These are phyloP conservation scores for Anhinga anhinga DNA, from an alignment of 2,113 vertebrate genomes.

Conservation along the genomic window DNA sequence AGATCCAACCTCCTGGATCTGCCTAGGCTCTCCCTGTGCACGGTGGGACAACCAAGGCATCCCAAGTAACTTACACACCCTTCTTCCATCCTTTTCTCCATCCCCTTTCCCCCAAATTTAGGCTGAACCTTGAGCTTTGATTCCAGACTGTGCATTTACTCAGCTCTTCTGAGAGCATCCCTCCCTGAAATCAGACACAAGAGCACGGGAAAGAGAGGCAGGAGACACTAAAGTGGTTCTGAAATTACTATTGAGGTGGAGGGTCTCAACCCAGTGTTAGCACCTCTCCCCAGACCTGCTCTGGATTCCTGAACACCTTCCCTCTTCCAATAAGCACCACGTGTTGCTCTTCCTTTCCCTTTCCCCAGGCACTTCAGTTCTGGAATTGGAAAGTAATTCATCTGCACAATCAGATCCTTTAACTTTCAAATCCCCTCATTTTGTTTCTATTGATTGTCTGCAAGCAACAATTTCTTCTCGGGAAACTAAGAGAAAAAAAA, in stretches of 20 bases:
- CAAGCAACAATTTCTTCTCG: neutral
- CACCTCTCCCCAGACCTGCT: neutral
- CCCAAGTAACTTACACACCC: neutral
- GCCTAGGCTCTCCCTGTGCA: accelerated
- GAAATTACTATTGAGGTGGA: neutral
- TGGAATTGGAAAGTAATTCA: neutral
- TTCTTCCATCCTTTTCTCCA: neutral
- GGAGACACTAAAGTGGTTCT: neutral
- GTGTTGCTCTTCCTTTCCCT: accelerated
- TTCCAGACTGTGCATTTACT: neutral
- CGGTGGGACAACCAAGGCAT: neutral
- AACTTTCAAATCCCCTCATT: neutral
- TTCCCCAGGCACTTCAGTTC: neutral
- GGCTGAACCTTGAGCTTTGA: neutral
- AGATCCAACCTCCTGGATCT: neutral
- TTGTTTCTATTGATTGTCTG: neutral
- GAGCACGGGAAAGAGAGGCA: neutral
- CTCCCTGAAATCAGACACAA: neutral
- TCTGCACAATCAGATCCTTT: neutral
- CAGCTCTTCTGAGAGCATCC: neutral
- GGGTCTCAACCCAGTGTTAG: neutral
- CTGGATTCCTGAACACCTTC: neutral
- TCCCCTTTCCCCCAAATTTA: neutral
- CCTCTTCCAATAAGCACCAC: neutral
- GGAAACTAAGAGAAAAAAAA: neutral